These are phyloP conservation scores for Palythoa heliodiscus DNA, from an alignment of 92 coral and sea anemone genomes.

Conservation along the genomic window DNA sequence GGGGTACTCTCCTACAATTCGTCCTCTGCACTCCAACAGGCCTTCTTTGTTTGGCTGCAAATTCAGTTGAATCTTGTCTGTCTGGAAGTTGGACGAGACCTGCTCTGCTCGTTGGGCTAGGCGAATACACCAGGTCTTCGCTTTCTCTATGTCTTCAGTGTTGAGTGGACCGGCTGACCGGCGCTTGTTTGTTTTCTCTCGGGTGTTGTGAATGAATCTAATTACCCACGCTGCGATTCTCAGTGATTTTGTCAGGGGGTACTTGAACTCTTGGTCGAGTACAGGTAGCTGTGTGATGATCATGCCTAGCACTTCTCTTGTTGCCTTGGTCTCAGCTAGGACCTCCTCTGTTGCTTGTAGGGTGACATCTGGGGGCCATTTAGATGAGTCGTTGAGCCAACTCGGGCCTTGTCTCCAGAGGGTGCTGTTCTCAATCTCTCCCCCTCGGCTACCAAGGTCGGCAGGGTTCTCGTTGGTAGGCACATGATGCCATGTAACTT, in stretches of 20 bases:
- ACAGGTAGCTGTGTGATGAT: neutral
- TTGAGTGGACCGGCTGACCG: conserved; percentile 12
- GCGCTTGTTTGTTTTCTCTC: neutral
- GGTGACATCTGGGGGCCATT: conserved; percentile 22
- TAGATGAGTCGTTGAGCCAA: conserved; percentile 41
- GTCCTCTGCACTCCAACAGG: conserved; percentile 32
- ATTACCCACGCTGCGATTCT: conserved; percentile 15
- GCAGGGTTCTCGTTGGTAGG: conserved; percentile 48
- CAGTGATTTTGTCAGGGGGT: conserved; percentile 17
- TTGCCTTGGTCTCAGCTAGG: conserved; percentile 16
- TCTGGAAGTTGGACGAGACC: conserved; percentile 3
- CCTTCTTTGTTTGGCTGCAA: conserved; percentile 28
- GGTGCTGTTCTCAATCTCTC: conserved; percentile 15
- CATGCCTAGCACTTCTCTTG: conserved; percentile 2
- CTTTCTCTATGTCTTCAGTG: conserved; percentile 18
- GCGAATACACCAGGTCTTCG: neutral
- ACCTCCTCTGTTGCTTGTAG: conserved; percentile 12
- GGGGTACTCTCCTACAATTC: conserved; percentile 24
- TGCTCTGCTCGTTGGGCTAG: conserved; percentile 15
- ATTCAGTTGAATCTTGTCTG: conserved; percentile 15
- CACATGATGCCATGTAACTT: conserved; percentile 58
- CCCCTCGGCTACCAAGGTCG: conserved; percentile 46
- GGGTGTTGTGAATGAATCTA: conserved; percentile 7
- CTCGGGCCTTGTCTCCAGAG: conserved; percentile 58
- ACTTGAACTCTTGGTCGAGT: conserved; percentile 9